phyloP scores from a whole-genome alignment of 2,113 vertebrate species.

The Thalassarche chlororhynchos region DNA sequence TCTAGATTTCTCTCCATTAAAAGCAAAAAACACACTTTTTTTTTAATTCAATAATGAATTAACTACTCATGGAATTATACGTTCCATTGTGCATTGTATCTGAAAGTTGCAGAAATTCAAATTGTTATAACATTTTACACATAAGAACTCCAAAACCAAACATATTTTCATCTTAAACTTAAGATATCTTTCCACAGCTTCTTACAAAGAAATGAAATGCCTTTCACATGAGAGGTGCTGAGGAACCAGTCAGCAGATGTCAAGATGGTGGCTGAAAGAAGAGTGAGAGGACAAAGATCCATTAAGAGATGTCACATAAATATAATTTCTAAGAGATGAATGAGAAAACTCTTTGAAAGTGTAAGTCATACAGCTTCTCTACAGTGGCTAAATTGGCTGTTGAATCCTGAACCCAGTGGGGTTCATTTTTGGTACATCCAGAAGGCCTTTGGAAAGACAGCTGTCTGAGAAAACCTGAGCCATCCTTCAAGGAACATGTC shows the following conservation, averaged over 20 bases:
- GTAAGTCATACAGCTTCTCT: not conserved
- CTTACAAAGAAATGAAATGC: not conserved
- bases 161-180: not conserved
- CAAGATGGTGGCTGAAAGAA: not conserved
- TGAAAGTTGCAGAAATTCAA: not conserved
- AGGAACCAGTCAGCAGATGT: not conserved
- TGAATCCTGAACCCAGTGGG: not conserved
- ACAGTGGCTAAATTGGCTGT: not conserved
- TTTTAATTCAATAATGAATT: not conserved
- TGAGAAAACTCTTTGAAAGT: not conserved
- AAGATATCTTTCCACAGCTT: not conserved
- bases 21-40: rapidly evolving
- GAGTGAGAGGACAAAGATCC: not conserved
- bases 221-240: not conserved
- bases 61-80: not conserved
- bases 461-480: not conserved
- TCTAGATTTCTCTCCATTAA: not conserved
- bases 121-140: not conserved
- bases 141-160: not conserved
- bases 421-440: not conserved
- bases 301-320: not conserved
- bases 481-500: not conserved
- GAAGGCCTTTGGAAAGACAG: not conserved
- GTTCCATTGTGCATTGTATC: not conserved
- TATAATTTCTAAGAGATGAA: not conserved